Evolutionary conservation across 2,888 invertebrate genomes (phyloP).

Genomic region (Chrysotoxum bicinctum): DNA sequence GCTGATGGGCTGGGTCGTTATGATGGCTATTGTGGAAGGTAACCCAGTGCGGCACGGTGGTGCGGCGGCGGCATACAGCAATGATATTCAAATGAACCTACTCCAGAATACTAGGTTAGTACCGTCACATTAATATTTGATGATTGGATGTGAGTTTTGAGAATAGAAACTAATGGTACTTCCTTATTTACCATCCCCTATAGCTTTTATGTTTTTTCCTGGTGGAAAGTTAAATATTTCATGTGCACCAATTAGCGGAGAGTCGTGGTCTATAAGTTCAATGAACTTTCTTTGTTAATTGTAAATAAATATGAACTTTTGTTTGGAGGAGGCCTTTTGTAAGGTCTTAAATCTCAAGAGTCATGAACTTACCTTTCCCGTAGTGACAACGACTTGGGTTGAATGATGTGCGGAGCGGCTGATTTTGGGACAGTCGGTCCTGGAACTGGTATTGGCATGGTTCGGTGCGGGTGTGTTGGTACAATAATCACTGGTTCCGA

Average conservation of each 20-base stretch:
- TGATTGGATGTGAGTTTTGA: constrained; percentile 41
- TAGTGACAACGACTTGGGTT: constrained; percentile 64
- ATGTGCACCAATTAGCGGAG: constrained; percentile 4
- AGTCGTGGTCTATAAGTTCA: constrained; percentile 33
- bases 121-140: constrained; percentile 65
- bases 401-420: constrained; percentile 53
- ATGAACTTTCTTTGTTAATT: constrained; percentile 26
- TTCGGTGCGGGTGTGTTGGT: constrained; percentile 75
- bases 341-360: background rate
- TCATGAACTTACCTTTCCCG: constrained; percentile 60
- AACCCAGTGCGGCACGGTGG: constrained; percentile 11
- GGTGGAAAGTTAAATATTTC: constrained; percentile 6
- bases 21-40: background rate
- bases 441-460: constrained; percentile 69
- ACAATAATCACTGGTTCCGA: constrained; percentile 74
- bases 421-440: constrained; percentile 63
- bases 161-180: constrained; percentile 8
- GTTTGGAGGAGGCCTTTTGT: background rate
- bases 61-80: background rate
- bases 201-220: background rate
- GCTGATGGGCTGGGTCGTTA: background rate
- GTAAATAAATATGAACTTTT: background rate
- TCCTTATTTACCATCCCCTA: constrained; percentile 15
- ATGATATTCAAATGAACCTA: constrained; percentile 59
- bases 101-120: constrained; percentile 57